phyloP scores from a whole-genome alignment of 2,888 invertebrate genomes.

The Parelbella ahira region DNA sequence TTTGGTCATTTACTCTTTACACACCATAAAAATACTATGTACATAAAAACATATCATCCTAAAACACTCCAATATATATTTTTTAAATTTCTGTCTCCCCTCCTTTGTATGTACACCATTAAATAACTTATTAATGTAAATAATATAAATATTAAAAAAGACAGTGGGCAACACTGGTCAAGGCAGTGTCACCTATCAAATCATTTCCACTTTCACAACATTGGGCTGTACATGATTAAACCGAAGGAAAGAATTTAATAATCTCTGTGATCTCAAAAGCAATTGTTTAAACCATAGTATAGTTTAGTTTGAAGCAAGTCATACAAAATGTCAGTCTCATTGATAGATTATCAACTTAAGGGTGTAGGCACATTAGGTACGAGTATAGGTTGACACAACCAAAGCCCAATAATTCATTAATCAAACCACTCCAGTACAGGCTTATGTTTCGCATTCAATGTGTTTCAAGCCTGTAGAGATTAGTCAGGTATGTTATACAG shows the following conservation, averaged over 20 bases:
- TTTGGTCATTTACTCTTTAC: constrained; percentile 73
- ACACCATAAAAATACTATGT: constrained; percentile 69
- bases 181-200: constrained; percentile 38
- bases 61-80: constrained; percentile 56
- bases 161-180: constrained; percentile 43
- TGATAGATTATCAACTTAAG: constrained; percentile 9
- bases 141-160: constrained; percentile 69
- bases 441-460: constrained; percentile 13
- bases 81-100: constrained; percentile 47
- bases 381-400: no score
- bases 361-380: background rate
- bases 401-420: no score
- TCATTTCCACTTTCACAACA: constrained; percentile 18
- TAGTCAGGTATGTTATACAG: constrained; percentile 6
- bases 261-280: constrained; percentile 19
- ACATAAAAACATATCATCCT: constrained; percentile 60
- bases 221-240: constrained; percentile 14
- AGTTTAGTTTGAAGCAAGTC: constrained; percentile 23
- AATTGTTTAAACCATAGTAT: constrained; percentile 13
- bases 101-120: constrained; percentile 70
- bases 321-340: constrained; percentile 22
- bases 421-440: no score
- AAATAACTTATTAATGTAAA: constrained; percentile 75
- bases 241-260: no score
- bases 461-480: background rate